phyloP scores from a whole-genome alignment of 1,140 invertebrate species.

The Magallana gigas region DNA sequence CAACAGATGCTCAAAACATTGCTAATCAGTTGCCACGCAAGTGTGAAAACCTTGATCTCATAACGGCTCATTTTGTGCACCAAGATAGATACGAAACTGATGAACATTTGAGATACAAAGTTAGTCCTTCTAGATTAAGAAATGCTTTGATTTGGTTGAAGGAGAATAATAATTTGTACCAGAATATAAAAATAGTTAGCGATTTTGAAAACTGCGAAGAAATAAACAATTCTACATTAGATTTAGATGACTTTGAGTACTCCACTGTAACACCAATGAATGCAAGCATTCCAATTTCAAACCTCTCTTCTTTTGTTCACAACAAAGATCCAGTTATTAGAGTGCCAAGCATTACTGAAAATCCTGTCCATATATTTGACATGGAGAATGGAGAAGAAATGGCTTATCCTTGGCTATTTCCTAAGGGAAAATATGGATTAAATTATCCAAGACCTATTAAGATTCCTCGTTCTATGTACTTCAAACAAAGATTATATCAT shows the following conservation, averaged over 20 bases:
- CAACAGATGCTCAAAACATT: constrained; percentile 35
- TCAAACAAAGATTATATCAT: constrained; percentile 41
- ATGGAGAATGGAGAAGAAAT: constrained; percentile 43
- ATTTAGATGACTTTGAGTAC: neutral
- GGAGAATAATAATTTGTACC: constrained; percentile 53
- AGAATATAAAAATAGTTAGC: constrained; percentile 19
- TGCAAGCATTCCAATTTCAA: neutral
- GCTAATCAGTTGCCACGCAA: neutral
- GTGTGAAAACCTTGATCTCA: neutral
- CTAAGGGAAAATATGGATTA: constrained; percentile 45
- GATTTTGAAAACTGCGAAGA: too few species aligned
- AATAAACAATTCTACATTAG: neutral
- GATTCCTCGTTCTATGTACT: constrained; percentile 38
- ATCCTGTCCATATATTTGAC: constrained; percentile 40
- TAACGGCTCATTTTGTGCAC: neutral
- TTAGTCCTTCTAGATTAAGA: neutral
- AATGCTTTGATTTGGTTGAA: constrained; percentile 55
- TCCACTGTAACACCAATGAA: neutral
- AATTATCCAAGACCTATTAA: neutral
- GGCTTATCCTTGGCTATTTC: constrained; percentile 52
- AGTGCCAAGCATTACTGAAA: neutral
- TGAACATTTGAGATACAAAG: neutral
- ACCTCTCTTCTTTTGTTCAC: neutral
- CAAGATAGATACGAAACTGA: neutral
- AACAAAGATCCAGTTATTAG: neutral